Evolutionary conservation across 2,113 vertebrate species (phyloP).

Genomic region (Speoplatyrhinus poulsoni): DNA sequence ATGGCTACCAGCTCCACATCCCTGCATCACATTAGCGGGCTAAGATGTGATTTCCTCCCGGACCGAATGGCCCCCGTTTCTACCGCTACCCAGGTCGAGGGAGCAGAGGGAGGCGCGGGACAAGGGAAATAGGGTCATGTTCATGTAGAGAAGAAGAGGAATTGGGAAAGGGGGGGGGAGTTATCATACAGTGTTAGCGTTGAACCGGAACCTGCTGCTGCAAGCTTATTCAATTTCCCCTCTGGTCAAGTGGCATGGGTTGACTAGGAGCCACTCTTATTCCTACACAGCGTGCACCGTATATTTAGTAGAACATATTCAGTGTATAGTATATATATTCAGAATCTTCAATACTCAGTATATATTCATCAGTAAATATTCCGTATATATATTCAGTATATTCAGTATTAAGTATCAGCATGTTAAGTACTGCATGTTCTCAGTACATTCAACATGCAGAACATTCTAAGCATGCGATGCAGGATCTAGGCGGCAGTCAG

Average conservation of each 20-base stretch:
- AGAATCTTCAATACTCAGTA: no score
- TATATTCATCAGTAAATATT: no score
- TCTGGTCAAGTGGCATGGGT: slow-evolving; percentile 26
- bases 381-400: no score
- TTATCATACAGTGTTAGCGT: slow-evolving; percentile 8
- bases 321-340: no score
- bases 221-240: slow-evolving; percentile 32
- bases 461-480: no score
- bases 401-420: no score
- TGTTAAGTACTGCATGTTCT: no score
- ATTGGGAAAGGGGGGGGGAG: slow-evolving; percentile 22
- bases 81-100: slow-evolving; percentile 53
- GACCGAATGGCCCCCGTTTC: slow-evolving; percentile 51
- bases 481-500: neutral
- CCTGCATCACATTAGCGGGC: slow-evolving; percentile 64
- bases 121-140: slow-evolving; percentile 42
- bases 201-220: slow-evolving; percentile 7
- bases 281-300: neutral
- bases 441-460: no score
- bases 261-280: slow-evolving; percentile 30
- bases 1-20: slow-evolving; percentile 62
- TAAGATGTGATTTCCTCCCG: slow-evolving; percentile 69
- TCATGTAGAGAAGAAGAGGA: slow-evolving; percentile 30
- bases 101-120: neutral
- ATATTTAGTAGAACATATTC: neutral